A percentile compares a stretch with the other conserved stretches of the same genome.
Conservation (phyloP, 2,113 vertebrate species). For the Corydoras maculifer region DNA sequence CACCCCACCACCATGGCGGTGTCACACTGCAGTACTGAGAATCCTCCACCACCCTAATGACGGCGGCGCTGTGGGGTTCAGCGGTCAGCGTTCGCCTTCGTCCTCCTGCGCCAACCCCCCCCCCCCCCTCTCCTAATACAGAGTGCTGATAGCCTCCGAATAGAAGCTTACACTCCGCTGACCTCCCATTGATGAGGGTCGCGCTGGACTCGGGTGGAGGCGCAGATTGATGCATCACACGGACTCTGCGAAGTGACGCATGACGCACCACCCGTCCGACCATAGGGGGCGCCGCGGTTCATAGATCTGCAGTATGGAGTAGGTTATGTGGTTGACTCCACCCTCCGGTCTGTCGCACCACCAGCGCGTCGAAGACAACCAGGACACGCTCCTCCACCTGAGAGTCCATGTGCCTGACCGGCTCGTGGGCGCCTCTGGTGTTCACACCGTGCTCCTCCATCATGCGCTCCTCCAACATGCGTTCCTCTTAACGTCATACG, state of each 20-base stretch:
- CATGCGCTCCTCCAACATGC: too few relatives aligned
- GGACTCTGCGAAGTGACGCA: background rate
- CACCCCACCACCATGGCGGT: too few relatives aligned
- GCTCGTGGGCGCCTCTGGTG: too few relatives aligned
- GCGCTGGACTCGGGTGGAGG: conserved; percentile 9
- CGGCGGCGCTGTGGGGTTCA: too few relatives aligned
- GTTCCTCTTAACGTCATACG: too few relatives aligned
- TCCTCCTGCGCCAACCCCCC: too few relatives aligned
- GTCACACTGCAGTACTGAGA: too few relatives aligned
- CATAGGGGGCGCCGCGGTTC: background rate
- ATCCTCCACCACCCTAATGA: too few relatives aligned
- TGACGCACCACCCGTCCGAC: too few relatives aligned
- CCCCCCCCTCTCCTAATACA: background rate
- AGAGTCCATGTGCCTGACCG: background rate
- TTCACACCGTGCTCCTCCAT: too few relatives aligned
- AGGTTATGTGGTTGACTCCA: conserved; percentile 30
- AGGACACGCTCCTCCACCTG: background rate
- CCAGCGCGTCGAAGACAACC: conserved; percentile 15
- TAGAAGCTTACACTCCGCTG: conserved; percentile 21
- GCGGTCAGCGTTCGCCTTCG: too few relatives aligned
- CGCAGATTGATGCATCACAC: conserved; percentile 29
- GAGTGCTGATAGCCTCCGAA: conserved; percentile 8
- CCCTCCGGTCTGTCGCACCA: conserved; percentile 20
- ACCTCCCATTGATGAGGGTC: conserved; percentile 33
- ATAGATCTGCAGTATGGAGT: conserved; percentile 23